Base-by-base conservation (phyloP, 2,797 vertebrate species). In the Loriculus beryllinus region DNA sequence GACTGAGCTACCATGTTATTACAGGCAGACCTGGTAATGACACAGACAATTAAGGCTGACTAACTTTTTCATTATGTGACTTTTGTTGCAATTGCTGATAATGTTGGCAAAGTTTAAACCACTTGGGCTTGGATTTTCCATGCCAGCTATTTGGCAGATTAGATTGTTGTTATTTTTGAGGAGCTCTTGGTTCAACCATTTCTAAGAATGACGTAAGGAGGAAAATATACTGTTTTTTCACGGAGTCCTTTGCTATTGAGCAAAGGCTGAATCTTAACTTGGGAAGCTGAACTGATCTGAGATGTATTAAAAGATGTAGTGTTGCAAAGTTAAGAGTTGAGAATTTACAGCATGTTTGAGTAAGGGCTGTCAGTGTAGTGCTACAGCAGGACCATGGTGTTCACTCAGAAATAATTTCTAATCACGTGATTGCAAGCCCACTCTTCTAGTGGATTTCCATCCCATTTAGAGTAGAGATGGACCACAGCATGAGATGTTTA, bases 31-130 rank as follows among this genome's bases (percentile, higher is more conserved):
- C 47, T 80, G 20, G 25, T 95, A 93, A 92, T 78, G 87, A 72
- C 76, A 86, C 59, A 72, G 80, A 42, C 78, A 93, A 91, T 96
- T 93, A 93, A 54, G 90, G 62, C 59, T 95, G 92, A 96, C 71
- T 91, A 88, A 89, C 45, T 78, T 91, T 94, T 93, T 93, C 80
- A 57, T 86, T 69, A 28, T 54, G 31, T 65, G 62, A 35, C 52
- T 90, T 89, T 83, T 54, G 26, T 78, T 92, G 90, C 42, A 54
- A 31, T 76, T 92, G 31, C 42, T 96, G 94, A 96, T 95, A 94
- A 84, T 49, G 14, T 33, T 94, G 63, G 49, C 35, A 59, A 83
- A 62, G 20, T 75, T 87, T 81, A 75, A 83, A 45, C 23, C 14
- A 43, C 28, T 40, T 37, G 39, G 29, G 23, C 49, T 91, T 16